Percentiles rank a stretch among this genome's conserved stretches.
Conservation (phyloP, 2,113 vertebrate genomes). For the Aythya baeri region DNA sequence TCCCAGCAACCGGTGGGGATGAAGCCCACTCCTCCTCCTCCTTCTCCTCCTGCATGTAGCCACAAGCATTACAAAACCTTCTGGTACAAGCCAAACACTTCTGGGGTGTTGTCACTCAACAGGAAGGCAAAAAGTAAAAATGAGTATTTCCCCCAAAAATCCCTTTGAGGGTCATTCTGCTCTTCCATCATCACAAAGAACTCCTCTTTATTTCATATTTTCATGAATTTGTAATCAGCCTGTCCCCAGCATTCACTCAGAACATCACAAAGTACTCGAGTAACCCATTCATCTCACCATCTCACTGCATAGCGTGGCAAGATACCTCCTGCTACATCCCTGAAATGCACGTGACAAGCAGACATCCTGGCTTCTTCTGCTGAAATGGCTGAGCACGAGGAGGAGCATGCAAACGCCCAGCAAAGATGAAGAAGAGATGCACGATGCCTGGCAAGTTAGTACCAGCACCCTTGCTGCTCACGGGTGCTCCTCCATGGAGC, state of each 20-base stretch:
- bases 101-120: rapidly evolving
- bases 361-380: neutral
- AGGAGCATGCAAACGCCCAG: neutral
- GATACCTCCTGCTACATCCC: neutral
- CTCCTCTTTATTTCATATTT: rapidly evolving
- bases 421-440: neutral
- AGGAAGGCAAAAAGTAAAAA: neutral
- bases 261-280: rapidly evolving
- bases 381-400: neutral
- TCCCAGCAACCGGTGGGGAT: neutral
- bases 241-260: rapidly evolving
- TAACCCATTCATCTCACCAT: neutral
- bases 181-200: neutral
- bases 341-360: rapidly evolving
- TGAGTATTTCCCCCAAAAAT: rapidly evolving
- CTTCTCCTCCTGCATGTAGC: neutral
- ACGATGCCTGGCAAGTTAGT: neutral
- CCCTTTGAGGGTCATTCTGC: rapidly evolving
- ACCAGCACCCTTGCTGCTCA: neutral
- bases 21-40: neutral
- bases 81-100: neutral
- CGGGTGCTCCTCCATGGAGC: neutral
- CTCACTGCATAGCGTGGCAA: rapidly evolving
- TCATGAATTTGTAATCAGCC: neutral
- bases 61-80: neutral